A percentile compares a stretch with the other conserved stretches of the same genome.
These are phyloP conservation scores for Dipus sagitta DNA, from an alignment of 2,797 vertebrate genomes.

Conservation along the genomic window DNA sequence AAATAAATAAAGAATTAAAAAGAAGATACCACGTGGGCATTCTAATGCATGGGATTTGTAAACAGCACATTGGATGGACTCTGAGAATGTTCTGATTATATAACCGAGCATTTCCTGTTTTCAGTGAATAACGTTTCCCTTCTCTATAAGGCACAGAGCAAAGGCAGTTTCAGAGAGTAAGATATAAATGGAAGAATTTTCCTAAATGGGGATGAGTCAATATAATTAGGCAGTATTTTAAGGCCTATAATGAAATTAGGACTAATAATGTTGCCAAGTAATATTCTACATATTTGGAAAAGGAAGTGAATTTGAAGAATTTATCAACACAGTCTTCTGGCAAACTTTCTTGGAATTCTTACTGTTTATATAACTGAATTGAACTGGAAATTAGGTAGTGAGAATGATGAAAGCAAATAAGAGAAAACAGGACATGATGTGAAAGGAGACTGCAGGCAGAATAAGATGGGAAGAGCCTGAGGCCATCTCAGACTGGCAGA, in stretches of 20 bases:
- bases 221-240: conserved; percentile 26
- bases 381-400: not conserved
- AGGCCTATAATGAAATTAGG: not conserved
- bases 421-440: not conserved
- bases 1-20: no score
- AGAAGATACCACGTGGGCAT: not conserved
- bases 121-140: not conserved
- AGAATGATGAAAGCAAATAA: not conserved
- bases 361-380: not conserved
- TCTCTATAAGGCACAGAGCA: not conserved
- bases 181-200: not conserved
- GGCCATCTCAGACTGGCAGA: not conserved
- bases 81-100: not conserved
- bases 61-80: not conserved
- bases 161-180: not conserved
- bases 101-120: conserved; percentile 13
- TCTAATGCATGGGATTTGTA: not conserved
- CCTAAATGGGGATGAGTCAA: not conserved
- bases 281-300: conserved; percentile 13
- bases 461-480: not conserved
- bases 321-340: not conserved
- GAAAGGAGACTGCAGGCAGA: not conserved
- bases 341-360: conserved; percentile 29
- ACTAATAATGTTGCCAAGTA: conserved; percentile 25
- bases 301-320: not conserved